Percentiles rank a stretch among this genome's conserved stretches.
phyloP scores from a whole-genome alignment of 2,113 vertebrate genomes.

The Zosterops hypoxanthus region DNA sequence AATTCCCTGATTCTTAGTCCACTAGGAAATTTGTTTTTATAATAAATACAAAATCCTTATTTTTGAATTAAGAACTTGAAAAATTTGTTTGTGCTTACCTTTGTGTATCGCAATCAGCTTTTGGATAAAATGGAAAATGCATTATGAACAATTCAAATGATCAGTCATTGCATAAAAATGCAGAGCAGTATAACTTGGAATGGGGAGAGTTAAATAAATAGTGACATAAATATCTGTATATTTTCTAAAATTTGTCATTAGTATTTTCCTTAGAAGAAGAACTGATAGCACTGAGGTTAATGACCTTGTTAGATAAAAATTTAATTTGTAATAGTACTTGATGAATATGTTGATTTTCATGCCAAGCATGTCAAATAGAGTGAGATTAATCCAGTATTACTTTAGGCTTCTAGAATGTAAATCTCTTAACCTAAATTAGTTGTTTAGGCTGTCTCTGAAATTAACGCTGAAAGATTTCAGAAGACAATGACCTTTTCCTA shows the following conservation, averaged over 20 bases:
- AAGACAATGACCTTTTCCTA: background rate
- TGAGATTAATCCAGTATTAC: background rate
- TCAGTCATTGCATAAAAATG: background rate
- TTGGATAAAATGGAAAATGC: background rate
- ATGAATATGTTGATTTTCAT: constrained; percentile 1
- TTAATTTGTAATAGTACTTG: background rate
- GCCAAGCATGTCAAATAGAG: constrained; percentile 24
- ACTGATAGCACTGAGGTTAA: background rate
- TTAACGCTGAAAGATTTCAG: background rate
- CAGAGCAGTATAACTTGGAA: background rate
- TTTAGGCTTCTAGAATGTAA: background rate
- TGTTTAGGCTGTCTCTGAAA: constrained; percentile 24
- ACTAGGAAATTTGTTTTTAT: background rate
- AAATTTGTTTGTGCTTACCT: background rate
- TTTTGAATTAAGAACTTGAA: background rate
- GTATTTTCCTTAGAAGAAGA: background rate
- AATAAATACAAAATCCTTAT: rapidly evolving
- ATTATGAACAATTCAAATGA: background rate
- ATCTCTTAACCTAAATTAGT: background rate
- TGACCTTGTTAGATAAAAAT: background rate
- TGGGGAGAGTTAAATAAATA: background rate
- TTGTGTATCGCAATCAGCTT: background rate
- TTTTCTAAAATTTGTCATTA: background rate
- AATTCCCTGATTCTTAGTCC: rapidly evolving
- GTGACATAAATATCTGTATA: background rate